A percentile compares a stretch with the other conserved stretches of the same genome.
phyloP scores from a whole-genome alignment of 1,140 invertebrate species.

The Eciton burchellii region DNA sequence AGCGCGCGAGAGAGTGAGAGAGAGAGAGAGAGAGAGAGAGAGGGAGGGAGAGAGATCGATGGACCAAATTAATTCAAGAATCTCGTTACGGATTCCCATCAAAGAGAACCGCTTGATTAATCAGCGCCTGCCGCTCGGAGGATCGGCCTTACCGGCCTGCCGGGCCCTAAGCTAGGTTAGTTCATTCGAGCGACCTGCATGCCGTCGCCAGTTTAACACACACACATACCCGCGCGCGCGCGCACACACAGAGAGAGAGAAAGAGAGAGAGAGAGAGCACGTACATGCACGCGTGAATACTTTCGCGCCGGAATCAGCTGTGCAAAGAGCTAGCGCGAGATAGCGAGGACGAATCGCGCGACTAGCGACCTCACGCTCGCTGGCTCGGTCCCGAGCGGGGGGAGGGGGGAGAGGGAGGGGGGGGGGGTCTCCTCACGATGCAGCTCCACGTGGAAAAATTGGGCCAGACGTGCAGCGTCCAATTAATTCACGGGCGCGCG shows the following conservation, averaged over 20 bases:
- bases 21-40: too few relatives aligned
- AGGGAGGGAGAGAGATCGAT: neutral
- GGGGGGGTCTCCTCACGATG: too few relatives aligned
- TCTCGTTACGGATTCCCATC: neutral
- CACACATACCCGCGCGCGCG: too few relatives aligned
- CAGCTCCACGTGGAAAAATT: slow-evolving; percentile 73
- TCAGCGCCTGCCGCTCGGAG: too few relatives aligned
- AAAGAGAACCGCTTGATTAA: too few relatives aligned
- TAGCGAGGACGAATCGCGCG: slow-evolving; percentile 23
- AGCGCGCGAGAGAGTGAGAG: too few relatives aligned
- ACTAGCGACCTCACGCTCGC: neutral
- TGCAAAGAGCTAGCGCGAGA: slow-evolving; percentile 10
- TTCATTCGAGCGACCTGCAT: neutral
- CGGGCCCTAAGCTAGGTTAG: neutral
- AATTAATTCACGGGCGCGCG: slow-evolving; percentile 73
- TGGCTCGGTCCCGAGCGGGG: too few relatives aligned
- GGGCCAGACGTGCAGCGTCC: slow-evolving; percentile 71
- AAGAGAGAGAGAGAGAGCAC: too few relatives aligned
- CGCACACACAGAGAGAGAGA: too few relatives aligned
- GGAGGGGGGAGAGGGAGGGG: too few relatives aligned
- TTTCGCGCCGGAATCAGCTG: slow-evolving; percentile 14
- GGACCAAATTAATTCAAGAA: neutral
- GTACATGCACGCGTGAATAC: neutral
- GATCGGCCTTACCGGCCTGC: neutral
- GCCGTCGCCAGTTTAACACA: neutral